Evolutionary conservation across 2,113 vertebrate species (phyloP).

Genomic region (Tragelaphus scriptus): DNA sequence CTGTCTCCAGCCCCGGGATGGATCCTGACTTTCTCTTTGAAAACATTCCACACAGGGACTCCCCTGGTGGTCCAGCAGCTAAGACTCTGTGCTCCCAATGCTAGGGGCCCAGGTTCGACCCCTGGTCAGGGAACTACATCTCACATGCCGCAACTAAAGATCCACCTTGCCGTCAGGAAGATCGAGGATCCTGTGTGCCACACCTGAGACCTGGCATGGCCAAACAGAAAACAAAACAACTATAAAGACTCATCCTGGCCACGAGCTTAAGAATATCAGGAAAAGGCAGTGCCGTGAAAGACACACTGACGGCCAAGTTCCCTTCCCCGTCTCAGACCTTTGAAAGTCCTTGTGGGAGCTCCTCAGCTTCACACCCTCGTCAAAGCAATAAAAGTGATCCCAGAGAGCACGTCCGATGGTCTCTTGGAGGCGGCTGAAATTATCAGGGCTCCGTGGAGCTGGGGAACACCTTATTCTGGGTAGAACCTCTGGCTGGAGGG

Average conservation of each 20-base stretch:
- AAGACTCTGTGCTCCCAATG: not conserved
- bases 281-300: not conserved
- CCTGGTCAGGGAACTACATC: not conserved
- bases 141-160: not conserved
- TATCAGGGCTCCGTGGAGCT: not conserved
- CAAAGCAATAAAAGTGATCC: fast-evolving
- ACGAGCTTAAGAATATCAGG: not conserved
- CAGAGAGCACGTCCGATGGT: fast-evolving
- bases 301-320: fast-evolving
- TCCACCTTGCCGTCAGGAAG: not conserved
- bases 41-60: not conserved
- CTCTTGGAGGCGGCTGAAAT: not conserved
- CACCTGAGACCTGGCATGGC: not conserved
- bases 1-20: not conserved
- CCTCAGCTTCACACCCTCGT: too few relatives aligned
- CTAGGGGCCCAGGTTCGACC: not conserved
- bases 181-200: not conserved
- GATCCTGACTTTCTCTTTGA: not conserved
- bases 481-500: not conserved
- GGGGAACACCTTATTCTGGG: not conserved
- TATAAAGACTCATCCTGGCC: not conserved
- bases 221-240: not conserved
- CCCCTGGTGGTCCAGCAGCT: not conserved
- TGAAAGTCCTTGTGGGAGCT: not conserved
- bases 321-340: fast-evolving